Evolutionary conservation across 2,888 invertebrate genomes (phyloP).

Genomic region (Cyclophora punctaria): DNA sequence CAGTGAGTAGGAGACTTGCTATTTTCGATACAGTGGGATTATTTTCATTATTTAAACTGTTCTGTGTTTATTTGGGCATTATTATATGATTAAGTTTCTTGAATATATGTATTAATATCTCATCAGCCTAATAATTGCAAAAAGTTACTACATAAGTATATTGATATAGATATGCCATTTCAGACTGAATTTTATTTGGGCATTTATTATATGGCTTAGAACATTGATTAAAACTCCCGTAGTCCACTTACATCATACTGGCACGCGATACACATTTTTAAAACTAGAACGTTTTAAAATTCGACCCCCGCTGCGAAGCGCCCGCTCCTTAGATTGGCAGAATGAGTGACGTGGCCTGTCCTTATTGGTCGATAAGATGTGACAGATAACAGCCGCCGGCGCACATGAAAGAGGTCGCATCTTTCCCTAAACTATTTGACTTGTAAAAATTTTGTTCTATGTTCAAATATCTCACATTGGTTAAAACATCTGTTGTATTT

Average conservation of each 20-base stretch:
- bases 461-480: constrained; percentile 56
- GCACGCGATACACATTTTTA: constrained; percentile 58
- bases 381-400: constrained; percentile 64
- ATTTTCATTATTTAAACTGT: no score
- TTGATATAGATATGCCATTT: no score
- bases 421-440: constrained; percentile 53
- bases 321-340: constrained; percentile 64
- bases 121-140: no score
- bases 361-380: constrained; percentile 73
- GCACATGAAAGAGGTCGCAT: constrained; percentile 65
- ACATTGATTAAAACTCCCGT: constrained; percentile 7
- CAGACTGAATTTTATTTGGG: no score
- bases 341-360: constrained; percentile 72
- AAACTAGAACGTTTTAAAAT: constrained; percentile 57
- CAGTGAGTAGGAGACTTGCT: no score
- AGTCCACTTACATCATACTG: constrained; percentile 48
- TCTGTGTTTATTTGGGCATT: no score
- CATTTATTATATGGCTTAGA: constrained; percentile 1
- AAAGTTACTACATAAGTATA: no score
- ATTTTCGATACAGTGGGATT: no score
- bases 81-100: no score
- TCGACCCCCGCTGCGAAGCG: constrained; percentile 63
- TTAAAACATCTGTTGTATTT: constrained; percentile 69
- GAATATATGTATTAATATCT: no score
- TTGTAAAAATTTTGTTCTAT: constrained; percentile 53